Evolutionary conservation across 2,888 invertebrate species (phyloP).

Genomic region (Philaethria dido): DNA sequence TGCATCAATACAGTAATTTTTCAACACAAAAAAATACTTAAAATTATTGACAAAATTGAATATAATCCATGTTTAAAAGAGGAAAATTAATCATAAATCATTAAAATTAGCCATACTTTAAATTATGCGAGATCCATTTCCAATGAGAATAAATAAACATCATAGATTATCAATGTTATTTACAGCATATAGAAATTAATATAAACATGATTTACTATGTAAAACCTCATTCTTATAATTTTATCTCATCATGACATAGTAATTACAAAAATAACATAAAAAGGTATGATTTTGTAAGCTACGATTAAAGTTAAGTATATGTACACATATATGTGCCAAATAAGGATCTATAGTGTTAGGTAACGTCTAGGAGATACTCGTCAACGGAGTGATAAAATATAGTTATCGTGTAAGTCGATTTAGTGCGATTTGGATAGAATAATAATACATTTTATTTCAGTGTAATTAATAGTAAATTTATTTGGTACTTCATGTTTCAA

Average conservation of each 20-base stretch:
- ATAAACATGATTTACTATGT: background rate
- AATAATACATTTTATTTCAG: background rate
- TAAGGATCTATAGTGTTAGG: constrained; percentile 34
- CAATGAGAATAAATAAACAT: no score
- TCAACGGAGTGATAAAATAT: constrained; percentile 75
- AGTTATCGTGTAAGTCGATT: constrained; percentile 41
- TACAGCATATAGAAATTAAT: constrained; percentile 6
- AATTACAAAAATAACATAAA: background rate
- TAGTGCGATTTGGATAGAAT: constrained; percentile 28
- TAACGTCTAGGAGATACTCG: constrained; percentile 60
- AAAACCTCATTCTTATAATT: background rate
- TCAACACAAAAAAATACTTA: no score
- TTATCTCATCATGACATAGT: background rate
- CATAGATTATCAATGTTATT: constrained; percentile 5
- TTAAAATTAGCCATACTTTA: no score
- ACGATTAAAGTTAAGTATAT: background rate
- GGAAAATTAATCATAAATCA: no score
- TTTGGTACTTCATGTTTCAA: no score
- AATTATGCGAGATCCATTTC: no score
- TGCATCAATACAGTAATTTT: no score
- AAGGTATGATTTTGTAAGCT: no score
- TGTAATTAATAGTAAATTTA: no score
- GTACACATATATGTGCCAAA: constrained; percentile 1
- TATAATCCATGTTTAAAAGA: no score
- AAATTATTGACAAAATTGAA: no score